A percentile compares a stretch with the other conserved stretches of the same genome.
Evolutionary conservation across 2,888 invertebrate species (phyloP).

Genomic region (Tromatobia lineatoria): DNA sequence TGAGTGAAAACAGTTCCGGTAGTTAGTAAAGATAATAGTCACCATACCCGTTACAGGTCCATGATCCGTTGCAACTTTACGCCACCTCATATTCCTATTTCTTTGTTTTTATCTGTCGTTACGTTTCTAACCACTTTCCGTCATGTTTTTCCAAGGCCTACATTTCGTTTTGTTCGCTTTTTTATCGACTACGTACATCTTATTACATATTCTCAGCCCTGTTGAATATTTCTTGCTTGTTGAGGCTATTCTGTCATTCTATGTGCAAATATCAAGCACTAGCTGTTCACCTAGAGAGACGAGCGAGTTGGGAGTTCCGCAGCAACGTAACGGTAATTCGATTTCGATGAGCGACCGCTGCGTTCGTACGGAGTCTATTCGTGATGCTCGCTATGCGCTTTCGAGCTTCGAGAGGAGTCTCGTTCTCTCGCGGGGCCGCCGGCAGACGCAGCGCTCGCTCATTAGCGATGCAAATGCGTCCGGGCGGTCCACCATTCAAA

Average conservation of each 20-base stretch:
- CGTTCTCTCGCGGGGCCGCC: constrained; percentile 55
- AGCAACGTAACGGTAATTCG: constrained; percentile 68
- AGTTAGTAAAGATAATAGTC: too few relatives aligned
- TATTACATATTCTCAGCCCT: too few relatives aligned
- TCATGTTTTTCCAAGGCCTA: too few relatives aligned
- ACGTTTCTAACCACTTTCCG: too few relatives aligned
- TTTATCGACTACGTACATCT: too few relatives aligned
- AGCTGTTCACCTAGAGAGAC: not conserved
- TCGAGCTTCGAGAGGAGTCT: constrained; percentile 44
- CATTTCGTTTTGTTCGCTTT: too few relatives aligned
- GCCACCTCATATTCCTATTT: too few relatives aligned
- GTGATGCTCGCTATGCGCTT: constrained; percentile 52
- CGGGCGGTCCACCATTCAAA: constrained; percentile 73
- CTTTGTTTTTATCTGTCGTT: too few relatives aligned
- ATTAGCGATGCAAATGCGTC: constrained; percentile 74
- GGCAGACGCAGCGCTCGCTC: constrained; percentile 64
- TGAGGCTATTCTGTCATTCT: not conserved
- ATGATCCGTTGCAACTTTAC: too few relatives aligned
- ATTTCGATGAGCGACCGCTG: constrained; percentile 68
- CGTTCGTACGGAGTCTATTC: constrained; percentile 63
- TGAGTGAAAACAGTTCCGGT: too few relatives aligned
- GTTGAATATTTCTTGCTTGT: not conserved
- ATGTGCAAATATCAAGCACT: not conserved
- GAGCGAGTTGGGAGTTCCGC: constrained; percentile 36
- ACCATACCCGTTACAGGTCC: too few relatives aligned